Percentiles rank a stretch among this genome's conserved stretches.
phyloP scores from a whole-genome alignment of 2,113 vertebrate species.

The Brienomyrus longianalis region DNA sequence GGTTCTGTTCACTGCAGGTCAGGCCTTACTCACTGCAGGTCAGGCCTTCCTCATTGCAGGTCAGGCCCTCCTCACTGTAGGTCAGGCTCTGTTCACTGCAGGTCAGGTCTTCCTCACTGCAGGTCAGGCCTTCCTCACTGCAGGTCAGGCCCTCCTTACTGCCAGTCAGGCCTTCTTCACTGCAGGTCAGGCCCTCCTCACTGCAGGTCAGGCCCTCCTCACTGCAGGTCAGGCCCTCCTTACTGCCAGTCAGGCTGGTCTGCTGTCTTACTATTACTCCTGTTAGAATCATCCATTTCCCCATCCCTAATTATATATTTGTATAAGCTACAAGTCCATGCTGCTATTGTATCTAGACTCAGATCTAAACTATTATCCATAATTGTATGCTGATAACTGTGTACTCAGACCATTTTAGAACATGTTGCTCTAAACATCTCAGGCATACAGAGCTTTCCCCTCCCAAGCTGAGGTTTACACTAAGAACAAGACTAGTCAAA shows the following conservation, averaged over 20 bases:
- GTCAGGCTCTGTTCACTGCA: neutral
- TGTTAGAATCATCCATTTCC: neutral
- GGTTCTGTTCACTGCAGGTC: neutral
- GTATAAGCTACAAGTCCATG: neutral
- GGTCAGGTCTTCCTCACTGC: neutral
- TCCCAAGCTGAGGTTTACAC: neutral
- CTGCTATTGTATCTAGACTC: neutral
- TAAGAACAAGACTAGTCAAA: neutral
- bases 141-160: too few species aligned
- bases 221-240: neutral
- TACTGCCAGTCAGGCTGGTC: neutral
- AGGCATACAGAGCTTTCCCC: neutral
- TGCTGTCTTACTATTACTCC: neutral
- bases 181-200: neutral
- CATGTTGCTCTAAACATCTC: neutral
- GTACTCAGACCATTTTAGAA: neutral
- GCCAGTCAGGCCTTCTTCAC: neutral
- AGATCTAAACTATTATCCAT: neutral
- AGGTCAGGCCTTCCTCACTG: too few species aligned
- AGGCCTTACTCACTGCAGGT: neutral
- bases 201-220: neutral
- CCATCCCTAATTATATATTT: neutral
- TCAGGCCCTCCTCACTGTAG: neutral
- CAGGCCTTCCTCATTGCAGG: neutral
- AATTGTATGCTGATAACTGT: neutral